Conservation (phyloP, 2,888 invertebrate genomes). For the Tetheella fluctuosa region DNA sequence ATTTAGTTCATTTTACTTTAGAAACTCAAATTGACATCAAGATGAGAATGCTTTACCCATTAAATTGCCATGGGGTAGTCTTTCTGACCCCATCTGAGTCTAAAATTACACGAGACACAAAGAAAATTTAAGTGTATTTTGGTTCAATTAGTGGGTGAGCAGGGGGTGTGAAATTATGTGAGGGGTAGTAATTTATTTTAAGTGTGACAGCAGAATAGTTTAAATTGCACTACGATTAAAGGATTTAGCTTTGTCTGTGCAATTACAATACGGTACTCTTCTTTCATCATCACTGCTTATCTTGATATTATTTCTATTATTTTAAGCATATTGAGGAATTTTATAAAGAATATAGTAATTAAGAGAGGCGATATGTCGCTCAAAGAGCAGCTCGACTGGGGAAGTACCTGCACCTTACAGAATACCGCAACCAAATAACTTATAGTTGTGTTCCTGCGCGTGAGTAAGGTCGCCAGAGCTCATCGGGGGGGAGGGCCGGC, state of each 20-base stretch:
- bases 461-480: too few species aligned
- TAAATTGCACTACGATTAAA: slow-evolving; percentile 48
- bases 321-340: too few species aligned
- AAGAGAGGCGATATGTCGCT: too few species aligned
- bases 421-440: too few species aligned
- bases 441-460: too few species aligned
- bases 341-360: too few species aligned
- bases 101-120: slow-evolving; percentile 78
- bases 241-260: slow-evolving; percentile 23
- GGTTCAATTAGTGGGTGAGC: slow-evolving; percentile 73
- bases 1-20: slow-evolving; percentile 58
- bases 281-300: slow-evolving; percentile 20
- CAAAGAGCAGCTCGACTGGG: too few species aligned
- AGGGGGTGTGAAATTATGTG: slow-evolving; percentile 75
- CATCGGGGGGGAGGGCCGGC: too few species aligned
- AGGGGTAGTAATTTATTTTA: slow-evolving; percentile 74
- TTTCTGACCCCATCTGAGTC: slow-evolving; percentile 68
- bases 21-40: slow-evolving; percentile 53
- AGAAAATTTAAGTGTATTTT: slow-evolving; percentile 80
- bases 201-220: slow-evolving; percentile 65
- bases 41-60: slow-evolving; percentile 58
- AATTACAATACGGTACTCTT: slow-evolving; percentile 9
- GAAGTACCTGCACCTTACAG: too few species aligned
- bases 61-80: slow-evolving; percentile 70
- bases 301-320: slow-evolving; percentile 17